Conservation (phyloP, 2,888 invertebrate genomes). For the Timema podura region DNA sequence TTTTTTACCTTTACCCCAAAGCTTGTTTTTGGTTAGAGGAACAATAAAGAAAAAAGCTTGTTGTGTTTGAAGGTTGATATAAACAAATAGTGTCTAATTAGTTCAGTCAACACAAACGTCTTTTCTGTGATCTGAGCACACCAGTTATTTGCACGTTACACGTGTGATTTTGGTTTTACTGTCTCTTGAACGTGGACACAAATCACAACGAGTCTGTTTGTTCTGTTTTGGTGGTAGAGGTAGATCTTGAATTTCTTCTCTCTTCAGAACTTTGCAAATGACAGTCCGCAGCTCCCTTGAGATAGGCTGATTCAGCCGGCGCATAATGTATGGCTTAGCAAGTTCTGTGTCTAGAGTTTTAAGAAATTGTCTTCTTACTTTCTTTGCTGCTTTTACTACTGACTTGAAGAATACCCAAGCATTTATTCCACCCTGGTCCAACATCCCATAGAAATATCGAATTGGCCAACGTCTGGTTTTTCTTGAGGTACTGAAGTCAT, state of each 20-base stretch:
- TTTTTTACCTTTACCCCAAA: too few relatives aligned
- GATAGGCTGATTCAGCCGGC: background rate
- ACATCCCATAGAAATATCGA: background rate
- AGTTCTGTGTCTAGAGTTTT: background rate
- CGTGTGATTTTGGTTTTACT: background rate
- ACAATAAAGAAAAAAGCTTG: too few relatives aligned
- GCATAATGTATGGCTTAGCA: background rate
- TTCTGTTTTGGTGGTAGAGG: background rate
- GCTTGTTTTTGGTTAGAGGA: too few relatives aligned
- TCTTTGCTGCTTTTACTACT: too few relatives aligned
- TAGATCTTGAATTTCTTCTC: background rate
- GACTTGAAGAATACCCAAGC: background rate
- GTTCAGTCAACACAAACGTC: background rate
- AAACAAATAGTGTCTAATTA: too few relatives aligned
- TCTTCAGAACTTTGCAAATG: background rate
- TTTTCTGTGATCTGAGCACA: background rate
- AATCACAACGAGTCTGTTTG: background rate
- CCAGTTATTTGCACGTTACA: background rate
- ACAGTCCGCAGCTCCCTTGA: background rate
- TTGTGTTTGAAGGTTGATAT: too few relatives aligned
- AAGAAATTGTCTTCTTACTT: background rate
- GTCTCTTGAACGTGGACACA: background rate
- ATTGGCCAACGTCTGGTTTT: too few relatives aligned
- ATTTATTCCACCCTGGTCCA: background rate
- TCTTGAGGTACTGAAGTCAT: background rate